Base-by-base conservation (phyloP, 2,888 invertebrate genomes). In the Hypolimnas misippus region DNA sequence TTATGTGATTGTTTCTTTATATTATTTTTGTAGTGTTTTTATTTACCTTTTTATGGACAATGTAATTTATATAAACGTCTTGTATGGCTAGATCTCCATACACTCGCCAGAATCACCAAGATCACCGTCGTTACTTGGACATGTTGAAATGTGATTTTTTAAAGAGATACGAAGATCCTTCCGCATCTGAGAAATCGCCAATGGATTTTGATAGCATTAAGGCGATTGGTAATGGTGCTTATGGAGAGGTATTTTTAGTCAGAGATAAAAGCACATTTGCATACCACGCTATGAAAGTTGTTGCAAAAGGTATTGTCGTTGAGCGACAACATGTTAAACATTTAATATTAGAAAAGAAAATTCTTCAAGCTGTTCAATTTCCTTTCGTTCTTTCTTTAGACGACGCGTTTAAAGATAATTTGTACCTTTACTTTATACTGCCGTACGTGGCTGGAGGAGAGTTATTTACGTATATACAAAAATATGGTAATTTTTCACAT, bases 251-350 rank as follows among this genome's bases (percentile, higher is more conserved):
- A 12, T 95, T 96, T 82, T 84, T 96, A 58, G 94, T 94, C 31
- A 93, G 93, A 83, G 94, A 96, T 73, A 96, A 94, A 86, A 77
- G 80, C 14, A 87, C 88, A 0, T 93, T 93, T 8, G 87, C 89
- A n/a, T 96, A 94, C 77, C 96, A 94, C 81, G 98, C 98, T 3
- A 96, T 98, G 93, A 98, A 99, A 92, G 94, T 97, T 57, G 93
- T 98, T 70, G 95, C 96, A 66, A 98, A 98, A 87, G 93, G 93
- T 55, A 94, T 96, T 78, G 95, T 98, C 14, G 95, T 98, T n/a
- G 96, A 96, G 83, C 94, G 95, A 76, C 97, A 97, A 81, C 97
- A 98, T 83, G 94, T 98, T n/a, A 94, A 94, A 66, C 97, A 99
- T 86, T 96, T 98, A 16, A 86, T 96, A 74, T 95, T 96, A 75